These are phyloP conservation scores for Phataginus tetradactyla DNA, from an alignment of 2,797 vertebrate species.

Conservation along the genomic window DNA sequence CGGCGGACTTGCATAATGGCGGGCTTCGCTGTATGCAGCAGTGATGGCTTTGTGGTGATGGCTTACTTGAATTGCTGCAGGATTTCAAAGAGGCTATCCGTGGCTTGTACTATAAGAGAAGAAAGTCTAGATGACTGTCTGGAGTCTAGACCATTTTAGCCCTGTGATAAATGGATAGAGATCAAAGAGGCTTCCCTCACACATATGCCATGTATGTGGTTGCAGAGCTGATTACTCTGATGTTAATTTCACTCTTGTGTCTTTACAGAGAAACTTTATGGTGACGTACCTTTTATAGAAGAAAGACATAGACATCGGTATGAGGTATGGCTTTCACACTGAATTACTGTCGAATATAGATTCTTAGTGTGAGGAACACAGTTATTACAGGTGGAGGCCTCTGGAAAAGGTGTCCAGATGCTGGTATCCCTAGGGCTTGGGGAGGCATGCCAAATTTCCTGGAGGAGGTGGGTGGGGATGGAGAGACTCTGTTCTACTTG, in stretches of 20 bases:
- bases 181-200: background rate
- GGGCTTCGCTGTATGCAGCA: background rate
- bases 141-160: background rate
- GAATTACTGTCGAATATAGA: background rate
- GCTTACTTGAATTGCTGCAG: background rate
- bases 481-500: background rate
- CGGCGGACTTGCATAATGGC: background rate
- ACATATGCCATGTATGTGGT: background rate
- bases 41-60: background rate
- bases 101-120: background rate
- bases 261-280: slow-evolving; percentile 87
- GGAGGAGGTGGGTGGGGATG: background rate
- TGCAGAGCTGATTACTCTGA: background rate
- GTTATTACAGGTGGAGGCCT: background rate
- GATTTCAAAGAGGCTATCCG: background rate
- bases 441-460: background rate
- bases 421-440: background rate
- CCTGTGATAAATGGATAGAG: background rate
- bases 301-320: slow-evolving; percentile 90
- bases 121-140: background rate
- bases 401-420: background rate
- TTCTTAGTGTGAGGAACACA: background rate
- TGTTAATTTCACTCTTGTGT: slow-evolving; percentile 68
- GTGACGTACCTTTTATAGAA: slow-evolving; percentile 86
- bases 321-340: slow-evolving; percentile 82